Percentiles rank a stretch among this genome's conserved stretches.
These are phyloP conservation scores for Epirrhoe alternata DNA, from an alignment of 2,888 invertebrate genomes.

Conservation along the genomic window DNA sequence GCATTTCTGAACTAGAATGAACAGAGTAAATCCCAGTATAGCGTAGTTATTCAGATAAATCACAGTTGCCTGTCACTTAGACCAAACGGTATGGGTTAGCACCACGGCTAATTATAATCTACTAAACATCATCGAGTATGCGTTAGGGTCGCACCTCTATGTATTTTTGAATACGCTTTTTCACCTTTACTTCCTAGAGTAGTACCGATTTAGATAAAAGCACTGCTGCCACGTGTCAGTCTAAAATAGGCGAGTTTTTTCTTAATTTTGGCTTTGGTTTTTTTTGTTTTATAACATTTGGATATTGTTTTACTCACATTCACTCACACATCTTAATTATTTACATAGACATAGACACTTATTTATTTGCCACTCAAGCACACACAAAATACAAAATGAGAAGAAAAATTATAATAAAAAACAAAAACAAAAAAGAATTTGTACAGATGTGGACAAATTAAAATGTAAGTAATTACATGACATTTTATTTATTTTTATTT, in stretches of 20 bases:
- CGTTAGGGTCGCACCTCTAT: constrained; percentile 77
- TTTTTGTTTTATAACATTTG: too few species aligned
- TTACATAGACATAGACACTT: too few species aligned
- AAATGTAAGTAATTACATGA: too few species aligned
- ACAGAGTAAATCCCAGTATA: constrained; percentile 2
- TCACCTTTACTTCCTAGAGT: constrained; percentile 59
- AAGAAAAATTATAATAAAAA: too few species aligned
- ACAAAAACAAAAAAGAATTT: too few species aligned
- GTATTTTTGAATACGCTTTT: constrained; percentile 75
- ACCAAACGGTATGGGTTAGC: constrained; percentile 59
- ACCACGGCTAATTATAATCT: constrained; percentile 83
- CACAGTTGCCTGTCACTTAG: constrained; percentile 47
- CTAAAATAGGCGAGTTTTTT: not conserved
- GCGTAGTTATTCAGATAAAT: constrained; percentile 10
- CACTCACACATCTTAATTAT: too few species aligned
- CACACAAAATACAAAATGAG: too few species aligned
- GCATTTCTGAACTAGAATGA: not conserved
- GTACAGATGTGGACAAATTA: too few species aligned
- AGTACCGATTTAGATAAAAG: constrained; percentile 53
- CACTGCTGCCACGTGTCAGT: constrained; percentile 42
- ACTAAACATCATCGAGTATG: constrained; percentile 82
- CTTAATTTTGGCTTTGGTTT: too few species aligned
- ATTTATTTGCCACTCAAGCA: too few species aligned
- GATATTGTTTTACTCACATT: too few species aligned
- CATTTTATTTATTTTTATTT: too few species aligned